These are phyloP conservation scores for Malurus elegans DNA, from an alignment of 2,113 vertebrate species.

Conservation along the genomic window DNA sequence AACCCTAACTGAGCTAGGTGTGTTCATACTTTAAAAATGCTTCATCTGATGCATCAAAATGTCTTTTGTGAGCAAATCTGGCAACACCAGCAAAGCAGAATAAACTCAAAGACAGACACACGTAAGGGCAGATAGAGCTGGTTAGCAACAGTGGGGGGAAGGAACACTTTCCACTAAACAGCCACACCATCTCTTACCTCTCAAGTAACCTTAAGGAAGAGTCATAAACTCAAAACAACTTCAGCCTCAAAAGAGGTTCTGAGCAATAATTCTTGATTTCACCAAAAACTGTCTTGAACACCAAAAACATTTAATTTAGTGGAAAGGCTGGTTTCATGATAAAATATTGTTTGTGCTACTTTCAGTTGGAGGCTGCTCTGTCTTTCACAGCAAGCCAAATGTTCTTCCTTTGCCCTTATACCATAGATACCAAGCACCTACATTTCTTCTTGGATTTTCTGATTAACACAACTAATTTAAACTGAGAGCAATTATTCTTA, in stretches of 20 bases:
- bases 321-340: background rate
- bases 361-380: background rate
- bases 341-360: background rate
- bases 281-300: background rate
- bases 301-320: background rate
- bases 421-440: background rate
- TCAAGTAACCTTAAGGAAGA: background rate
- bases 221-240: background rate
- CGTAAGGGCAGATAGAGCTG: background rate
- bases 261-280: background rate
- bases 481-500: background rate
- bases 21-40: background rate
- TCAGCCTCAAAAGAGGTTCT: background rate
- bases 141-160: background rate
- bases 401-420: background rate
- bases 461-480: background rate
- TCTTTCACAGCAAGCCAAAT: background rate
- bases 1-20: background rate
- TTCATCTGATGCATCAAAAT: background rate
- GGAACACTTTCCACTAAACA: background rate
- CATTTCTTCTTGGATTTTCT: background rate
- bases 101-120: background rate
- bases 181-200: background rate
- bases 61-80: background rate
- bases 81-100: background rate